These are phyloP conservation scores for Ostrea edulis DNA, from an alignment of 1,140 invertebrate genomes.

Conservation along the genomic window DNA sequence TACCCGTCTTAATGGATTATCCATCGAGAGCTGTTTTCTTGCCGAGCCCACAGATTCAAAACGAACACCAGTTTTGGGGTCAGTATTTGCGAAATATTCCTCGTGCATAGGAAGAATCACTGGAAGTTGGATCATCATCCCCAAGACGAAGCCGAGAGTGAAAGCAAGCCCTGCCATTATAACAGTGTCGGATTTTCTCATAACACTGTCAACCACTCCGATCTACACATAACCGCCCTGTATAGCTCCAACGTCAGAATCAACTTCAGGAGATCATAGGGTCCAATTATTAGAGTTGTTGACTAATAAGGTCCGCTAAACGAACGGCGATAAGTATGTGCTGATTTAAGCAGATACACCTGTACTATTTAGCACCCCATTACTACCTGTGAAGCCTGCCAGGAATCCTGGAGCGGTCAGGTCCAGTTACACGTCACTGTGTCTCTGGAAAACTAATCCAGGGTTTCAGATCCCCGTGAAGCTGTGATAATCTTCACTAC, in stretches of 20 bases:
- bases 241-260: background rate
- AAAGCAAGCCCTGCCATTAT: slow-evolving; percentile 76
- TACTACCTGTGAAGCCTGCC: background rate
- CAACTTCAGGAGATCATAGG: background rate
- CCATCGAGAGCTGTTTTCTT: slow-evolving; percentile 53
- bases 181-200: slow-evolving; percentile 63
- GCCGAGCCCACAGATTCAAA: slow-evolving; percentile 39
- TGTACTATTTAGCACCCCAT: slow-evolving; percentile 7
- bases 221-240: background rate
- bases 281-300: background rate
- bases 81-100: slow-evolving; percentile 21
- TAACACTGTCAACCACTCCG: slow-evolving; percentile 47
- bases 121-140: slow-evolving; percentile 74
- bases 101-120: slow-evolving; percentile 61
- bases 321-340: too few species aligned
- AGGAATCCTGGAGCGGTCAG: background rate
- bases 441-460: background rate
- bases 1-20: slow-evolving; percentile 57
- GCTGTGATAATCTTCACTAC: background rate
- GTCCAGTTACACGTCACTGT: background rate
- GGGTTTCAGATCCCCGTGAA: background rate
- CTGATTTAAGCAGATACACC: background rate
- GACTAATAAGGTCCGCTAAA: slow-evolving; percentile 1
- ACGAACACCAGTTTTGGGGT: slow-evolving; percentile 22
- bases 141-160: slow-evolving; percentile 72